Percentiles rank a stretch among this genome's conserved stretches.
These are phyloP conservation scores for Planiliza haematocheilus DNA, from an alignment of 2,113 vertebrate species.

Conservation along the genomic window DNA sequence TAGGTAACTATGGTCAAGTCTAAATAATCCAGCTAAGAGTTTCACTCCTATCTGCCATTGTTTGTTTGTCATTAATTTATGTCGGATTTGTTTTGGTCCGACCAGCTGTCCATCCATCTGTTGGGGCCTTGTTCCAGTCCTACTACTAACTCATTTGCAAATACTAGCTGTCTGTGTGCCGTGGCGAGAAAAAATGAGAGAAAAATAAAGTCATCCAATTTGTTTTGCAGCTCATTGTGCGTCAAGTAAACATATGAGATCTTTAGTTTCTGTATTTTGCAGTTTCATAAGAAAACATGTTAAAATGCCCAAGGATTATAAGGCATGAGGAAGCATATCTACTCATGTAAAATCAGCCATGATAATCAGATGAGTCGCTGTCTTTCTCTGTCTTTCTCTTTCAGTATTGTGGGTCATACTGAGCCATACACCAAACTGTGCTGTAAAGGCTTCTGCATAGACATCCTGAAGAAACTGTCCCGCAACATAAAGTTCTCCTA, in stretches of 20 bases:
- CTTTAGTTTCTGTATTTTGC: not conserved
- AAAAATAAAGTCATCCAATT: not conserved
- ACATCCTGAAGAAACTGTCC: conserved; percentile 97
- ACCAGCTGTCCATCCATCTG: conserved; percentile 81
- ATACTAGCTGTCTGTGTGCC: not conserved
- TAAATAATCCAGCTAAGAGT: conserved; percentile 38
- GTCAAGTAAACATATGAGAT: not conserved
- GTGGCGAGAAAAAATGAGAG: not conserved
- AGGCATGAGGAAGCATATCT: not conserved
- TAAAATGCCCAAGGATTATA: no score
- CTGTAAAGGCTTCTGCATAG: conserved; percentile 99
- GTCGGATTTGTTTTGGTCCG: conserved; percentile 74
- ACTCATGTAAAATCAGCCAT: not conserved
- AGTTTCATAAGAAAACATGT: not conserved
- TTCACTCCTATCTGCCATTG: conserved; percentile 52
- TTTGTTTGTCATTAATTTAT: conserved; percentile 78
- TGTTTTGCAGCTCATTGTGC: not conserved
- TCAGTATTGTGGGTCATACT: conserved; percentile 82
- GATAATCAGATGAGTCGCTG: not conserved
- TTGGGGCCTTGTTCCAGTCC: conserved; percentile 56
- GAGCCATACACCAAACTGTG: conserved; percentile 97
- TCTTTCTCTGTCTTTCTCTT: not conserved
- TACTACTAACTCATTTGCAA: not conserved
- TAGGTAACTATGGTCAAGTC: no score
- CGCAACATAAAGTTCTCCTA: conserved; percentile 96